Base-by-base conservation (phyloP, 1,140 invertebrate species). In the Zeugodacus cucurbitae region DNA sequence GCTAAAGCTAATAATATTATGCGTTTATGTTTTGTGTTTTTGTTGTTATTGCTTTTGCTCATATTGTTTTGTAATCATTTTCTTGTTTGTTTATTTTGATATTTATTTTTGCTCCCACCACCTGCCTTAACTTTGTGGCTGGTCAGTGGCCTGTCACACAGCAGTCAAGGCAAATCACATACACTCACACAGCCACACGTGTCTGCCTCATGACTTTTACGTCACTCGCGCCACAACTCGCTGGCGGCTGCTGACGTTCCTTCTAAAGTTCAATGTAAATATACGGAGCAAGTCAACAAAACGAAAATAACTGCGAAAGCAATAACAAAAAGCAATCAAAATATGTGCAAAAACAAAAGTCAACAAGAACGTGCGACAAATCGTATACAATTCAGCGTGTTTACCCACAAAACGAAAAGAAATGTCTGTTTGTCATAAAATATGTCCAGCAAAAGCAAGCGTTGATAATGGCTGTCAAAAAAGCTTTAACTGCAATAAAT, bases 301-400 rank as follows among this genome's bases (percentile, higher is more conserved):
- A 87, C 37, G 58, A n/a, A 41, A 64, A 62, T 32, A 22, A 87
- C 82, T 37, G 29, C 44, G 32, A 87, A 44, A 87, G 48, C 32
- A 41, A 59, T n/a, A 86, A 48, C 41, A 64, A 88, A 67, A 86
- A 54, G 20, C 88, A 70, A 88, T 44, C 57, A 70, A 88, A 86
- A 67, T 86, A 82, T 82, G 57, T 85, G 70, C 70, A 88, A 88
- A 64, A 86, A 88, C 59, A 37, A 58, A 62, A 58, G 32, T 59
- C 64, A 67, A 48, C 87, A 67, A 70, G n/a, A 54, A 41, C 67
- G 67, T 74, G 34, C 67, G 67, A 74, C 67, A 67, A 67, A 34
- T 67, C 32, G 32, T 32, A 74, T 41, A 37, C 17, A 67, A 37
- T 32, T 17, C 34, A 7, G 67, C 34, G 3, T 74, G 29, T 37